A percentile compares a stretch with the other conserved stretches of the same genome.
phyloP scores from a whole-genome alignment of 2,888 invertebrate genomes.

The Sclerodermus sp. region DNA sequence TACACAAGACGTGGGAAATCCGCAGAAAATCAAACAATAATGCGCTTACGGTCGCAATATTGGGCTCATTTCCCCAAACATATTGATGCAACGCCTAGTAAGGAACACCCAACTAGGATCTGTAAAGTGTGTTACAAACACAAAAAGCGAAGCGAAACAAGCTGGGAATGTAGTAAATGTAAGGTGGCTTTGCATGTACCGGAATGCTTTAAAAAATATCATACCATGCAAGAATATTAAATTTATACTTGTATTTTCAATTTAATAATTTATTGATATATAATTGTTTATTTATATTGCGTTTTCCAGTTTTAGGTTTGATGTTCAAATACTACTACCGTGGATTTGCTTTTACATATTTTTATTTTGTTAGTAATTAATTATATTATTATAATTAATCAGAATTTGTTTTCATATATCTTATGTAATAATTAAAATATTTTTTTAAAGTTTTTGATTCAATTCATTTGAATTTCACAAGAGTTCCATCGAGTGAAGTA shows the following conservation, averaged over 20 bases:
- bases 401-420: conserved; percentile 15
- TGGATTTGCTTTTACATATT: conserved; percentile 15
- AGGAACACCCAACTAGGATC: conserved; percentile 9
- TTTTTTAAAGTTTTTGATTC: conserved; percentile 19
- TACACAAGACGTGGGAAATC: conserved; percentile 8
- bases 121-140: conserved; percentile 14
- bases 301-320: conserved; percentile 19
- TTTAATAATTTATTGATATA: conserved; percentile 2
- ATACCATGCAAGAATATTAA: conserved; percentile 20
- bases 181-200: conserved; percentile 18
- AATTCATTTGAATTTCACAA: conserved; percentile 18
- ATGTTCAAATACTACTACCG: conserved; percentile 18
- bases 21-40: not conserved
- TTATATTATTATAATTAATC: conserved; percentile 16
- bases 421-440: conserved; percentile 16
- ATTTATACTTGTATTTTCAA: conserved; percentile 14
- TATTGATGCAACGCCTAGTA: conserved; percentile 10
- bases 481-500: conserved; percentile 15
- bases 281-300: conserved; percentile 18
- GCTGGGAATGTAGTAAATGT: conserved; percentile 12
- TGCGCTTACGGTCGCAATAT: conserved; percentile 13
- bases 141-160: conserved; percentile 12
- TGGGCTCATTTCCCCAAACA: conserved; percentile 16
- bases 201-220: conserved; percentile 21
- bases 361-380: conserved; percentile 17